These are phyloP conservation scores for Acropora tenuis DNA, from an alignment of 64 coral and sea anemone species.

Conservation along the genomic window DNA sequence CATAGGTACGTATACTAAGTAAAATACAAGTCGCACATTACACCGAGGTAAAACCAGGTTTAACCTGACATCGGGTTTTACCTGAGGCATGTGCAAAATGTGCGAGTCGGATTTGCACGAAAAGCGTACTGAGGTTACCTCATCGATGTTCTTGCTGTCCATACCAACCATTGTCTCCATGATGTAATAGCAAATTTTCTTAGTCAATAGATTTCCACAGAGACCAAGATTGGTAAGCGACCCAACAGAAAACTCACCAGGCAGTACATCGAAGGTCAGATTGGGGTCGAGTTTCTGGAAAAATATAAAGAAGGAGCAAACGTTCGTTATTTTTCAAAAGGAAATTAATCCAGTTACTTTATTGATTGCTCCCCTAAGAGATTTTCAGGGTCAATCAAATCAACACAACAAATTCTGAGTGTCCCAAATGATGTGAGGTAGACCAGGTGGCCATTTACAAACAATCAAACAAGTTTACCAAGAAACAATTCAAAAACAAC, in stretches of 20 bases:
- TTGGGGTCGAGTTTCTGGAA: constrained; percentile 40
- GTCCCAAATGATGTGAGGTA: no score
- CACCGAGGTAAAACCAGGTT: no score
- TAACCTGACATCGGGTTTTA: no score
- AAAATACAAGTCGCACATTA: no score
- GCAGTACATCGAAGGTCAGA: constrained; percentile 41
- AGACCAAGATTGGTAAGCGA: constrained; percentile 37
- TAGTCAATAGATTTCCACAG: not conserved
- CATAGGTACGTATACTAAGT: no score
- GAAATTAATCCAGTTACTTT: not conserved
- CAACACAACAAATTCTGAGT: no score
- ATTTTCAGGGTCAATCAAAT: no score
- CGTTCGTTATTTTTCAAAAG: not conserved
- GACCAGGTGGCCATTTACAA: no score
- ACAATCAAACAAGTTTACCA: no score
- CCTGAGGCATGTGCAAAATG: no score
- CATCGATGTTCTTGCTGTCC: constrained; percentile 52
- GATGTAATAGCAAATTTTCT: constrained; percentile 43
- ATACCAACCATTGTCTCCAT: constrained; percentile 50
- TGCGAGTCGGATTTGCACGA: no score
- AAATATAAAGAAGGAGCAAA: not conserved
- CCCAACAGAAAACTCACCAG: constrained; percentile 35
- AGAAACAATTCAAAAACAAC: no score
- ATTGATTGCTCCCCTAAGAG: not conserved
- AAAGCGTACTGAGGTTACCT: not conserved